Evolutionary conservation across 2,113 vertebrate genomes (phyloP).

Genomic region (Lepidothrix coronata): DNA sequence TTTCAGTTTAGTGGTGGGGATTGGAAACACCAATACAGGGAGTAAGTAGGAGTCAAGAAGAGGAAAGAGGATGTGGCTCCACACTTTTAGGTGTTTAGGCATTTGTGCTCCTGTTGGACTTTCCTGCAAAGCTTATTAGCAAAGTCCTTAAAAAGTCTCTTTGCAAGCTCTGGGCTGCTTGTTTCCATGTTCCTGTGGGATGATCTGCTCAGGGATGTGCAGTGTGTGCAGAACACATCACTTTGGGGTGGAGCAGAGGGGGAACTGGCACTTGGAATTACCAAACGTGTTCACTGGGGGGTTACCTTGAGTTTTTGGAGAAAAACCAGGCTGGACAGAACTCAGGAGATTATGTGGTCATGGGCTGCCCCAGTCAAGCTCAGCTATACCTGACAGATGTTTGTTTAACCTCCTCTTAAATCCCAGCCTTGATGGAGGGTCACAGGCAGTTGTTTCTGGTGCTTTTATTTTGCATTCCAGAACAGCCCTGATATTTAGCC

Average conservation of each 20-base stretch:
- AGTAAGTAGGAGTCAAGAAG: background rate
- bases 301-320: background rate
- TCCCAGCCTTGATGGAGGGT: background rate
- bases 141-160: background rate
- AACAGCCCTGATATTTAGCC: background rate
- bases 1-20: background rate
- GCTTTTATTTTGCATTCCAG: background rate
- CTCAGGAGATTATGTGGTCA: background rate
- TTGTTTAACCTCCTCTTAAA: background rate
- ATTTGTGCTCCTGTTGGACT: background rate
- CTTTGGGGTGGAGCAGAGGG: background rate
- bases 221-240: background rate
- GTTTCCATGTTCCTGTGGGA: background rate
- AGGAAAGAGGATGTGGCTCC: background rate
- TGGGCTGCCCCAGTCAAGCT: background rate
- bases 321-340: background rate
- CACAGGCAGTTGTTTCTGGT: background rate
- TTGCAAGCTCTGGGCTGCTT: background rate
- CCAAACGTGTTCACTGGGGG: fast-evolving
- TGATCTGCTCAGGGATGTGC: background rate
- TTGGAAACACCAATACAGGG: background rate
- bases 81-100: background rate
- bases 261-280: background rate
- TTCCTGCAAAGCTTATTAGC: background rate
- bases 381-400: background rate